A percentile compares a stretch with the other conserved stretches of the same genome.
phyloP scores from a whole-genome alignment of 92 coral and sea anemone species.

The Paragorgia papillata region DNA sequence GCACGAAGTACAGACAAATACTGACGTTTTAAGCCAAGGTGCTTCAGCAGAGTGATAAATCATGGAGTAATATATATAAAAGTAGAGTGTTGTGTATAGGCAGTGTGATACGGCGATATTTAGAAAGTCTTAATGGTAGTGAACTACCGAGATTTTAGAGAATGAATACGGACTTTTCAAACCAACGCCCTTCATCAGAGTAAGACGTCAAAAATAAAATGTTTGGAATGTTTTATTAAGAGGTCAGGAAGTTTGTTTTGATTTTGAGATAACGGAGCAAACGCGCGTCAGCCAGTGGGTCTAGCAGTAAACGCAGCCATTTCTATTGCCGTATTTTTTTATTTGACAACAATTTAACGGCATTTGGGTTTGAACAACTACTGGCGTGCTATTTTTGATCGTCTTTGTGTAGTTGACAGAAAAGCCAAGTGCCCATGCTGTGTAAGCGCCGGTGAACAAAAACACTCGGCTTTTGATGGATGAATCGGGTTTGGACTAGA shows the following conservation, averaged over 20 bases:
- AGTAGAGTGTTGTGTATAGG: too few relatives aligned
- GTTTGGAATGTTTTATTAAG: background rate
- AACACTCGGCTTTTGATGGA: background rate
- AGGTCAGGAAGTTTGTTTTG: background rate
- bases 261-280: background rate
- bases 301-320: background rate
- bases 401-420: constrained; percentile 25
- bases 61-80: too few relatives aligned
- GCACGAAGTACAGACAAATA: too few relatives aligned
- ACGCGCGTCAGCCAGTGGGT: background rate
- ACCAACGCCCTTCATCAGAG: too few relatives aligned
- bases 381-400: constrained; percentile 21
- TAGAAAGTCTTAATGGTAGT: too few relatives aligned
- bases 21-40: too few relatives aligned
- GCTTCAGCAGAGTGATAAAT: too few relatives aligned
- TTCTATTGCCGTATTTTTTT: background rate
- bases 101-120: too few relatives aligned
- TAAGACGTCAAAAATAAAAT: background rate
- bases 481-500: background rate
- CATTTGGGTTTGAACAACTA: constrained; percentile 27
- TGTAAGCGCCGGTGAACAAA: background rate
- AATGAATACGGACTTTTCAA: too few relatives aligned
- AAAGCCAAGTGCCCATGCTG: background rate
- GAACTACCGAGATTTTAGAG: too few relatives aligned
- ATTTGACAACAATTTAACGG: constrained; percentile 39